Percentiles rank a stretch among this genome's conserved stretches.
Conservation (phyloP, 2,888 invertebrate genomes). For the Ecliptopera silaceata region DNA sequence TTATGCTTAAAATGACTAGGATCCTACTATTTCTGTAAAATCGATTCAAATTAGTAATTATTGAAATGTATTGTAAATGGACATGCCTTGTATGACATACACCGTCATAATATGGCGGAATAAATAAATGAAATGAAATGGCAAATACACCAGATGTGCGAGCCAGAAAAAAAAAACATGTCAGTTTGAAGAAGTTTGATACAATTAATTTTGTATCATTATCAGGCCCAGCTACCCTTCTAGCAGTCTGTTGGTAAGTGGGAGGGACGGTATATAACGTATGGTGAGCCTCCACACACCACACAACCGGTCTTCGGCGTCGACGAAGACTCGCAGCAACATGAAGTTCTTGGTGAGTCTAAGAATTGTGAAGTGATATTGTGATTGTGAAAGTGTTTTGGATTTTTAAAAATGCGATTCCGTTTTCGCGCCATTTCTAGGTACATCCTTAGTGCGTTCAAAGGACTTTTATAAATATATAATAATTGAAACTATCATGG, state of each 20-base stretch:
- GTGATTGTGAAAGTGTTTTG: conserved; percentile 34
- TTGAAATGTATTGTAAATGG: no score
- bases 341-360: conserved; percentile 80
- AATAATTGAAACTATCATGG: no score
- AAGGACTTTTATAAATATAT: conserved; percentile 9
- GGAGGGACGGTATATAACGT: conserved; percentile 76
- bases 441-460: conserved; percentile 6
- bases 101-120: no score
- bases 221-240: conserved; percentile 55
- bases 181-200: conserved; percentile 24
- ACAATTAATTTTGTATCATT: conserved; percentile 58
- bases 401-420: conserved; percentile 13
- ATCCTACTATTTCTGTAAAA: no score
- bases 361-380: conserved; percentile 38
- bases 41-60: no score
- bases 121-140: no score
- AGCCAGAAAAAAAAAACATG: neutral
- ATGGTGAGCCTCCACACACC: conserved; percentile 49
- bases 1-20: no score
- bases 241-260: conserved; percentile 57
- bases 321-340: conserved; percentile 75
- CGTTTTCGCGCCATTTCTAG: conserved; percentile 6
- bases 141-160: neutral
- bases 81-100: no score
- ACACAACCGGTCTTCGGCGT: conserved; percentile 81